A percentile compares a stretch with the other conserved stretches of the same genome.
Conservation (phyloP, 2,888 invertebrate species). For the Scaptodrosophila latifasciaeformis region DNA sequence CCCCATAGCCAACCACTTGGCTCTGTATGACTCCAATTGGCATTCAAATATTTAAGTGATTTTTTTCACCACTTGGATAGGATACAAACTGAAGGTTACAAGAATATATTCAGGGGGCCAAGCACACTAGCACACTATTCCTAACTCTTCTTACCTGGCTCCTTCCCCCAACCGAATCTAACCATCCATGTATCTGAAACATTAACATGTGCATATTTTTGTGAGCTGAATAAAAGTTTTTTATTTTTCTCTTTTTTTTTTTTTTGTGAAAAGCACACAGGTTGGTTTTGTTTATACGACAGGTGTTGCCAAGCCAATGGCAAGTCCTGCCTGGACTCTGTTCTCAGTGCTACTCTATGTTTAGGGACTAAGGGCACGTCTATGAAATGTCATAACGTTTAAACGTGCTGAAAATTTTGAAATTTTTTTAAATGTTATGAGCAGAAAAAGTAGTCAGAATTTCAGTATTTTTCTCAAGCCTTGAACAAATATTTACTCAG, state of each 20-base stretch:
- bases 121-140: no score
- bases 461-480: no score
- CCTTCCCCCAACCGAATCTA: no score
- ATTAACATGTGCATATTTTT: conserved; percentile 27
- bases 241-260: conserved; percentile 29
- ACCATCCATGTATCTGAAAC: conserved; percentile 18
- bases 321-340: no score
- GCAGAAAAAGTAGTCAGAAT: no score
- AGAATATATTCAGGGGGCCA: background rate
- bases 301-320: conserved; percentile 61
- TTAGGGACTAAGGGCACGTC: conserved; percentile 61
- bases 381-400: conserved; percentile 70
- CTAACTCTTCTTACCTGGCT: no score
- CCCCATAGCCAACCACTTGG: background rate
- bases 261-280: conserved; percentile 20
- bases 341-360: no score
- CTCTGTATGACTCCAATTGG: conserved; percentile 49
- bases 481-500: no score
- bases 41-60: conserved; percentile 68
- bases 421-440: conserved; percentile 24
- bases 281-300: conserved; percentile 47
- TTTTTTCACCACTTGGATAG: conserved; percentile 60
- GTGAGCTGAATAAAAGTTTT: conserved; percentile 31
- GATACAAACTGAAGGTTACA: conserved; percentile 48
- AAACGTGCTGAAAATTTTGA: conserved; percentile 66